These are phyloP conservation scores for Tipula lateralis DNA, from an alignment of 2,888 invertebrate species.

Conservation along the genomic window DNA sequence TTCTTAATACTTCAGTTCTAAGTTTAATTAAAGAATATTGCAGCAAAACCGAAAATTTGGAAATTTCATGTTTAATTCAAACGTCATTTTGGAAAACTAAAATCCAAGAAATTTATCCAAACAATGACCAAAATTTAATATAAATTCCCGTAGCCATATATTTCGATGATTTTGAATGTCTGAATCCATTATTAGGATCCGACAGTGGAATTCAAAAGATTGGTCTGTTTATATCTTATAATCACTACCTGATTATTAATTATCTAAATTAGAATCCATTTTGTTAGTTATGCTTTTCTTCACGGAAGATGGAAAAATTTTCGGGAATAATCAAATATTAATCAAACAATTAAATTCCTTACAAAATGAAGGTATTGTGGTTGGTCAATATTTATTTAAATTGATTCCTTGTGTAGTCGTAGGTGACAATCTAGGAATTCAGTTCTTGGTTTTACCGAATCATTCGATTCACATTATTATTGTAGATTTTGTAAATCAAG, in stretches of 20 bases:
- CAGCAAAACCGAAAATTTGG: neutral
- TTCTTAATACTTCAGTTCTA: neutral
- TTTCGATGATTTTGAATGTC: slow-evolving; percentile 25
- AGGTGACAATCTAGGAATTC: slow-evolving; percentile 30
- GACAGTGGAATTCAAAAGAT: slow-evolving; percentile 6
- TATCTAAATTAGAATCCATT: slow-evolving; percentile 19
- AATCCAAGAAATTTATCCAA: neutral
- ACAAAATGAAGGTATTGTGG: neutral
- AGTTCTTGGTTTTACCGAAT: neutral
- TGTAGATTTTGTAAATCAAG: slow-evolving; percentile 19
- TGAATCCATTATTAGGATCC: slow-evolving; percentile 26
- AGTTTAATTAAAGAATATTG: neutral
- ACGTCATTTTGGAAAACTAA: neutral
- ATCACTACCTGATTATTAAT: neutral
- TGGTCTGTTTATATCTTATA: slow-evolving; percentile 21
- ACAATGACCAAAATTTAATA: neutral
- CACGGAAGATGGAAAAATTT: neutral
- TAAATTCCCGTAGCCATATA: neutral
- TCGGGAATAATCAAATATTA: neutral
- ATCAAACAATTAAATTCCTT: neutral
- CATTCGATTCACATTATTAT: neutral
- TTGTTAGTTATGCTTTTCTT: slow-evolving; percentile 30
- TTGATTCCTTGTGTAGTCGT: neutral
- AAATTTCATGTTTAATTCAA: neutral
- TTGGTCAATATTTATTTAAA: neutral